A percentile compares a stretch with the other conserved stretches of the same genome.
Conservation (phyloP, 1,140 invertebrate species). For the Drosophila auraria region DNA sequence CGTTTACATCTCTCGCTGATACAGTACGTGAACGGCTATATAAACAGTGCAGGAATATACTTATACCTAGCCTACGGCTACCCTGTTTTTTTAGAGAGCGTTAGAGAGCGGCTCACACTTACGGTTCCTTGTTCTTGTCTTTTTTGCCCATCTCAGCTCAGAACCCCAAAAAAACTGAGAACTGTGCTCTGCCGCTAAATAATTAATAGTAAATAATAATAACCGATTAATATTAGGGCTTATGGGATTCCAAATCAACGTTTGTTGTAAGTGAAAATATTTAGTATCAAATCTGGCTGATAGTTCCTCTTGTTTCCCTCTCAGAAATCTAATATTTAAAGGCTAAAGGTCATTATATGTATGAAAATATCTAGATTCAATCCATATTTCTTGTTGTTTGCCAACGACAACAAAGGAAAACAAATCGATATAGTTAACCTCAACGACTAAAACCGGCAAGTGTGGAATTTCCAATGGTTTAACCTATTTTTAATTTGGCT, state of each 20-base stretch:
- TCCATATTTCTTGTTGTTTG: not conserved
- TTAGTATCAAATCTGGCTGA: not conserved
- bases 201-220: slow-evolving; percentile 14
- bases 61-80: slow-evolving; percentile 50
- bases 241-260: not conserved
- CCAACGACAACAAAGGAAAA: slow-evolving; percentile 4
- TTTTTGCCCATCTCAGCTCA: slow-evolving; percentile 76
- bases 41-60: slow-evolving; percentile 59
- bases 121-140: slow-evolving; percentile 84
- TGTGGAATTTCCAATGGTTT: slow-evolving; percentile 4
- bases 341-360: not conserved
- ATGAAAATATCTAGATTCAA: not conserved
- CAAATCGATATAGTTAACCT: slow-evolving; percentile 34
- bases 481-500: slow-evolving; percentile 2
- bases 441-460: slow-evolving; percentile 2
- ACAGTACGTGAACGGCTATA: slow-evolving; percentile 26
- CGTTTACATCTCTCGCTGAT: slow-evolving; percentile 33
- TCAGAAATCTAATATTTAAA: not conserved
- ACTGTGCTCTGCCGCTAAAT: slow-evolving; percentile 10
- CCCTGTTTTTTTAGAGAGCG: too few species aligned
- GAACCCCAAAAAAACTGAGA: slow-evolving; percentile 29
- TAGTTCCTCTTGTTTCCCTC: not conserved
- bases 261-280: not conserved
- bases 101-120: slow-evolving; percentile 55
- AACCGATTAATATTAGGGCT: not conserved